Evolutionary conservation across 2,797 vertebrate species (phyloP).

Genomic region (Botia almorhae): DNA sequence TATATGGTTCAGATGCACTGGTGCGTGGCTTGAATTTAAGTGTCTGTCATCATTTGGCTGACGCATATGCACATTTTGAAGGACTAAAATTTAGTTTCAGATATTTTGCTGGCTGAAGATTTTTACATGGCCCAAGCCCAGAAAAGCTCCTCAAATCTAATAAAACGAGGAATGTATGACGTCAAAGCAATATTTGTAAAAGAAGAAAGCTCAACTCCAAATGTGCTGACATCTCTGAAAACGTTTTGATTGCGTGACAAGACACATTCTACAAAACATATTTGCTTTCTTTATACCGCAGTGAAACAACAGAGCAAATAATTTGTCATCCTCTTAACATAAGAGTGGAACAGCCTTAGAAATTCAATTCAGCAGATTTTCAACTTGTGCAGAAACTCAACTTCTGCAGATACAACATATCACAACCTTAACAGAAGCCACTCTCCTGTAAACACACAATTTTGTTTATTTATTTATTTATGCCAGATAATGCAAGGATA

Average conservation of each 20-base stretch:
- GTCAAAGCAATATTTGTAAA: background rate
- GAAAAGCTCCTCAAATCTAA: background rate
- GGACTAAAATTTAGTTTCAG: background rate
- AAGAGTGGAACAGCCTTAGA: background rate
- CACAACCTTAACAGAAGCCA: background rate
- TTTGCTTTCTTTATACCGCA: background rate
- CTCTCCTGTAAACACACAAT: background rate
- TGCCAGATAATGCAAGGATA: background rate
- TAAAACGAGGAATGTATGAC: background rate
- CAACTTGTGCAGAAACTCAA: background rate
- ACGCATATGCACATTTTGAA: background rate
- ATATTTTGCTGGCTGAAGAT: slow-evolving; percentile 1
- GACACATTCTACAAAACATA: background rate
- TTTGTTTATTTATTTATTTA: background rate
- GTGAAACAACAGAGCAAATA: background rate
- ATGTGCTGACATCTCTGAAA: background rate
- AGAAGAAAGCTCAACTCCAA: background rate
- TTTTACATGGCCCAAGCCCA: background rate
- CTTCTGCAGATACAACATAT: background rate
- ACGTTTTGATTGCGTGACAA: background rate
- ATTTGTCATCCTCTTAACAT: background rate
- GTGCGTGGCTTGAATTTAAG: slow-evolving; percentile 25
- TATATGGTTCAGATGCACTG: slow-evolving; percentile 15
- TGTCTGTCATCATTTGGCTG: slow-evolving; percentile 20
- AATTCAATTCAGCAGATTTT: background rate